These are phyloP conservation scores for Oryzias dopingdopingensis DNA, from an alignment of 2,797 vertebrate species.

Conservation along the genomic window DNA sequence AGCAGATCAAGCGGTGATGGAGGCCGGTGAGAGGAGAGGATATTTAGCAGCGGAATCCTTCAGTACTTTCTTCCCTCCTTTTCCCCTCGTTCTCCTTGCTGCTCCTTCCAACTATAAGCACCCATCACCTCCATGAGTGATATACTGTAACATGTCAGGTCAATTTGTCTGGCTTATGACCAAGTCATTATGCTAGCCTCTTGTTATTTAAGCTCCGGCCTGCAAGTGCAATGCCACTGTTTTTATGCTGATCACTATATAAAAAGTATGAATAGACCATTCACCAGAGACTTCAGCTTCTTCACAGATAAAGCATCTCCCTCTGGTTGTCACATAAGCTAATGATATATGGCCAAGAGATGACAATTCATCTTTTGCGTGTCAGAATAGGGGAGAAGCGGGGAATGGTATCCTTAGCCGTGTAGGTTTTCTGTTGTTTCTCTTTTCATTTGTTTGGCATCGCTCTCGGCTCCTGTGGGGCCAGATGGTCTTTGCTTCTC, in stretches of 20 bases:
- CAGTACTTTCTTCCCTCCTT: slow-evolving; percentile 32
- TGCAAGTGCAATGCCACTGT: slow-evolving; percentile 51
- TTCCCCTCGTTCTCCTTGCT: slow-evolving; percentile 21
- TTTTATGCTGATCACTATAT: slow-evolving; percentile 67
- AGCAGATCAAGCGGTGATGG: slow-evolving; percentile 40
- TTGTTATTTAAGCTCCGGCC: slow-evolving; percentile 51
- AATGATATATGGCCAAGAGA: slow-evolving; percentile 50
- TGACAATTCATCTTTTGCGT: slow-evolving; percentile 36
- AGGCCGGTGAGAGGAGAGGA: slow-evolving; percentile 36
- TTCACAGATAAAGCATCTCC: slow-evolving; percentile 31
- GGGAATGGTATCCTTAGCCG: slow-evolving; percentile 29
- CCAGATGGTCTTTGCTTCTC: slow-evolving; percentile 74
- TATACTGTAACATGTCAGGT: slow-evolving; percentile 49
- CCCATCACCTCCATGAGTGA: slow-evolving; percentile 18
- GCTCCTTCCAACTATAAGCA: slow-evolving; percentile 27
- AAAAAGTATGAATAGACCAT: slow-evolving; percentile 50
- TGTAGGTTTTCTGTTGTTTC: slow-evolving; percentile 66
- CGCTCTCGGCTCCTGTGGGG: slow-evolving; percentile 64
- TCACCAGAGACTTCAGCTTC: slow-evolving; percentile 52
- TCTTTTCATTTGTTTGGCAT: slow-evolving; percentile 67
- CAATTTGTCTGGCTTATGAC: slow-evolving; percentile 61
- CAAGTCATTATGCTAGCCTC: slow-evolving; percentile 44
- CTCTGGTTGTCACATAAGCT: slow-evolving; percentile 38
- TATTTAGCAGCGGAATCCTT: slow-evolving; percentile 46
- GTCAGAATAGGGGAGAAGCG: slow-evolving; percentile 5